Percentiles rank a stretch among this genome's conserved stretches.
phyloP scores from a whole-genome alignment of 2,797 vertebrate species.

The Melanotaenia nigrans region DNA sequence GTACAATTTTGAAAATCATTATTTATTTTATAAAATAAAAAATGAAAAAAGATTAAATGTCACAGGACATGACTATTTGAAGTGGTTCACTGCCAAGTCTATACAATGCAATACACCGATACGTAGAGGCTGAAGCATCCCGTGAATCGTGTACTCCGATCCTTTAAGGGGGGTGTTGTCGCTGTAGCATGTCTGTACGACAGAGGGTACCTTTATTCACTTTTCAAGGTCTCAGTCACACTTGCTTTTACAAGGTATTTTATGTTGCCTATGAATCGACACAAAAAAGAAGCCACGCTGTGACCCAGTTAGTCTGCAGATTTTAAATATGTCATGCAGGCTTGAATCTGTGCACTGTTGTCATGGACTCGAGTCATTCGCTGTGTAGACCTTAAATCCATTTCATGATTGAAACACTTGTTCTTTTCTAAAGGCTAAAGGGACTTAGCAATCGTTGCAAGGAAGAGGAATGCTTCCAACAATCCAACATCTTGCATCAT shows the following conservation, averaged over 20 bases:
- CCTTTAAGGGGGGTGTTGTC: conserved; percentile 70
- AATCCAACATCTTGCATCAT: conserved; percentile 72
- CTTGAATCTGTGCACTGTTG: conserved; percentile 54
- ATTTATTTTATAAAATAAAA: conserved; percentile 93
- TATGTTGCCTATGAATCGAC: conserved; percentile 73
- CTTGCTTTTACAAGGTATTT: conserved; percentile 70
- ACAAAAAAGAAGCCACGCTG: conserved; percentile 33
- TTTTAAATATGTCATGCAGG: conserved; percentile 58
- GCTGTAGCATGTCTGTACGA: conserved; percentile 76
- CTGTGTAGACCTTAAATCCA: conserved; percentile 65
- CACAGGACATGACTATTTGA: conserved; percentile 93
- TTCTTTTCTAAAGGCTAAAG: conserved; percentile 70
- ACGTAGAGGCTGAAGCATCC: conserved; percentile 81
- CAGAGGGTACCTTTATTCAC: conserved; percentile 68
- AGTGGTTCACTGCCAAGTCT: conserved; percentile 99
- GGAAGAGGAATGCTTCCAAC: conserved; percentile 68
- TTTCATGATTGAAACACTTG: conserved; percentile 59
- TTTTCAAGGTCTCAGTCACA: conserved; percentile 75
- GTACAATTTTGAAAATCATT: conserved; percentile 94
- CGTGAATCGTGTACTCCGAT: conserved; percentile 78
- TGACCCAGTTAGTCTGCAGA: conserved; percentile 74
- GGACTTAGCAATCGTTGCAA: conserved; percentile 65
- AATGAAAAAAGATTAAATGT: conserved; percentile 64
- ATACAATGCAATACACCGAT: conserved; percentile 90
- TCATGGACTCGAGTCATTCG: conserved; percentile 42